A percentile compares a stretch with the other conserved stretches of the same genome.
phyloP scores from a whole-genome alignment of 2,113 vertebrate species.

The Taxidea taxus region DNA sequence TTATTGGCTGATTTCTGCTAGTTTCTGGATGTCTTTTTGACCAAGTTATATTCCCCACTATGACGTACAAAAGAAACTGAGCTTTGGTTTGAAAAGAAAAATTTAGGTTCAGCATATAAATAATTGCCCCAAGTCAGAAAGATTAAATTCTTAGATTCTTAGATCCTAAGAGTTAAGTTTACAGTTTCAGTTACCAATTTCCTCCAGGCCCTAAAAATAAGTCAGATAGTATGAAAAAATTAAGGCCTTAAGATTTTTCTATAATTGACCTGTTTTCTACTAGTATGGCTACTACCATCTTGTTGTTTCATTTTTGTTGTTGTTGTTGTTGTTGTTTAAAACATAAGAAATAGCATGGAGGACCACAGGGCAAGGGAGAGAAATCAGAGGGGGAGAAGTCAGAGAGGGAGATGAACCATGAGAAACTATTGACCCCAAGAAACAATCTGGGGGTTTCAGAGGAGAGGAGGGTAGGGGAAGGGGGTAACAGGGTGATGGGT shows the following conservation, averaged over 20 bases:
- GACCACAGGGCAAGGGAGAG: no score
- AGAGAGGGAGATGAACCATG: no score
- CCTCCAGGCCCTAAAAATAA: background rate
- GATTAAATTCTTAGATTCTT: background rate
- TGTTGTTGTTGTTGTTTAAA: no score
- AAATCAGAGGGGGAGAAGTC: no score
- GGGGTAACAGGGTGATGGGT: no score
- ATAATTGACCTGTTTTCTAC: background rate
- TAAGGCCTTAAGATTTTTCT: background rate
- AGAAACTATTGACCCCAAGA: no score
- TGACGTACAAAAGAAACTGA: constrained; percentile 21
- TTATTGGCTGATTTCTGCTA: constrained; percentile 67
- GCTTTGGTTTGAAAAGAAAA: constrained; percentile 41
- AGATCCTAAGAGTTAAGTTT: background rate
- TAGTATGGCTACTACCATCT: background rate
- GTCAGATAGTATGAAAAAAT: background rate
- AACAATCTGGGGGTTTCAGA: no score
- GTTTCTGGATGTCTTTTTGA: constrained; percentile 60
- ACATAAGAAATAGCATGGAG: no score
- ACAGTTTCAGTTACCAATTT: background rate
- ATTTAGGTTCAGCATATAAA: constrained; percentile 14
- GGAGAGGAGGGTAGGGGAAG: no score
- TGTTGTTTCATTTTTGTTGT: background rate
- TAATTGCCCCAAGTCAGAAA: background rate
- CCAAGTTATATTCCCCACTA: constrained; percentile 36